Evolutionary conservation across 1,140 invertebrate species (phyloP), one percentile per base, ranked within the genome.

Genomic region (Hyles euphorbiae): DNA sequence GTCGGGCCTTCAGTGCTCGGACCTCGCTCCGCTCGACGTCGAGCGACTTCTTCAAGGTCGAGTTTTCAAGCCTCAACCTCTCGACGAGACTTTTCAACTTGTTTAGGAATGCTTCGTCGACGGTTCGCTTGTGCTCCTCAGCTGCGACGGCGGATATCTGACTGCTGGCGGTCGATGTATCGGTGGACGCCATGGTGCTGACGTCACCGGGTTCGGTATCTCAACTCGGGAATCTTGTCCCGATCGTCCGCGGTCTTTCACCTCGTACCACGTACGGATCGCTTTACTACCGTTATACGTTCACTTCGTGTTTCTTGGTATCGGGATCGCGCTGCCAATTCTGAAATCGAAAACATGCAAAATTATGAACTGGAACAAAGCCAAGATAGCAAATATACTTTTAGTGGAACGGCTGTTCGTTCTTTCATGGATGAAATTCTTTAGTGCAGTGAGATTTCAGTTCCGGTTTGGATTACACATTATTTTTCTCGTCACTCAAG

Each of bases 1-100:
- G 74, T 67, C 74, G 82, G 67, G 89, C 89, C 69, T 86, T 88
- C 58, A 88, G 74, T 67, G 87, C 88, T 83, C 89, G 73, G 63
- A 88, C 78, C 64, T 89, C 88, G 85, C 89, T 88, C 88, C 89
- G 88, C 83, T 90, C 89, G 83, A 87, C 70, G 68, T 89, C 87
- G 74, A 90, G 88, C 67, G 82, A 78, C 61, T 85, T 89, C 76
- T 89, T 89, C 73, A 89, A 76, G 74, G 81, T 87, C 58, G 78
- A 72, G 63, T 88, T 89, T 34, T 90, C 89, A 72, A 87, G 82
- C 65, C 88, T 74, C 69, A 89, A 74, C 68, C 83, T 76, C 68
- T 90, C 89, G 69, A 89, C 80, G 70, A 88, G 81, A 63, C 74
- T 72, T 74, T 87, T 89, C 70, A 89, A 58, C 65, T 78, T 87